These are phyloP conservation scores for Sigmodon hispidus DNA, from an alignment of 2,113 vertebrate species.

Conservation along the genomic window DNA sequence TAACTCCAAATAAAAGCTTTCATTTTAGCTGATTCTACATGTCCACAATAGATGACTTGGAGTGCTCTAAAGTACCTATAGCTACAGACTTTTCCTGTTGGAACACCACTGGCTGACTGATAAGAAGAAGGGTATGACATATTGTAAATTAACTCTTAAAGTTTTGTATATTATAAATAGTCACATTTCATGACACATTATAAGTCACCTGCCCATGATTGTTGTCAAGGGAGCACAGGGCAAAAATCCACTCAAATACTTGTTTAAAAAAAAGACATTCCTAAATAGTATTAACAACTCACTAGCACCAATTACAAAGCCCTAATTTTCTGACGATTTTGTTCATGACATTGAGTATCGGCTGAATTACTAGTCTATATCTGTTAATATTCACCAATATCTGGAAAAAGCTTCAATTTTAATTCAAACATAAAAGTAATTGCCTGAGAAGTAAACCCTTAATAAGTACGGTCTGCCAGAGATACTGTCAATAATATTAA, in stretches of 20 bases:
- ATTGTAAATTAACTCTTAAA: neutral
- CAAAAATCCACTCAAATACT: neutral
- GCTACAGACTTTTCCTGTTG: neutral
- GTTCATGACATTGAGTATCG: neutral
- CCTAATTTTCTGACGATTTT: conserved; percentile 5
- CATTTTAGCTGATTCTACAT: neutral
- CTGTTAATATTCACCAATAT: neutral
- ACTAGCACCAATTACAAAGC: neutral
- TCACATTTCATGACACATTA: neutral
- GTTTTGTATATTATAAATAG: neutral
- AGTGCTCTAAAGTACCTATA: neutral
- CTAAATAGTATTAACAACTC: neutral
- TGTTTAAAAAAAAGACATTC: neutral
- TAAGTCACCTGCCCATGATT: neutral
- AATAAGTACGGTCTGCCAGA: neutral
- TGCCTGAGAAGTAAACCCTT: neutral
- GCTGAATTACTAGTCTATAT: neutral
- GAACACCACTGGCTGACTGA: neutral
- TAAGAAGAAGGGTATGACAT: neutral
- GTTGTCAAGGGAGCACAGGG: neutral
- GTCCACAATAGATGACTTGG: neutral
- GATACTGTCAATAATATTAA: neutral
- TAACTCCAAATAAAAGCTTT: neutral
- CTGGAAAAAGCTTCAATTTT: conserved; percentile 32
- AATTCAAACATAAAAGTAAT: conserved; percentile 6